Percentiles rank a stretch among this genome's conserved stretches.
These are phyloP conservation scores for Sula dactylatra DNA, from an alignment of 2,113 vertebrate genomes.

Conservation along the genomic window DNA sequence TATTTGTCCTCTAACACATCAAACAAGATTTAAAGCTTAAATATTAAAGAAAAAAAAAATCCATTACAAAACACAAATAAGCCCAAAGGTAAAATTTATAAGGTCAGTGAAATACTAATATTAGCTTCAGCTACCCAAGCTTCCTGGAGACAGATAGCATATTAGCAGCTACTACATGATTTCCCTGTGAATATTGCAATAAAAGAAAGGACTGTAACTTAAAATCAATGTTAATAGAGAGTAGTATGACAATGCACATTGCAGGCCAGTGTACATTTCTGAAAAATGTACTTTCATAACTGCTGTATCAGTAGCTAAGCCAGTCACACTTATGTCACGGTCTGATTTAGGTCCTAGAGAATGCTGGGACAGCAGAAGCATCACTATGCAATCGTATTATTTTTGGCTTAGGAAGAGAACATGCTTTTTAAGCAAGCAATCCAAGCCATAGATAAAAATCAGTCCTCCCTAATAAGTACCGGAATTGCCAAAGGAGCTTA, in stretches of 20 bases:
- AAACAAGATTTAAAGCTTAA: conserved; percentile 39
- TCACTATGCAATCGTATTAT: not conserved
- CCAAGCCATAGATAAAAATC: conserved; percentile 31
- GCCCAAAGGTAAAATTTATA: conserved; percentile 13
- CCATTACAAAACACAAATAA: conserved; percentile 17
- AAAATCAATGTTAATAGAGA: conserved; percentile 33
- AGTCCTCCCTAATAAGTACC: not conserved
- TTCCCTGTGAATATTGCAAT: not conserved
- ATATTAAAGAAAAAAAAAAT: not conserved
- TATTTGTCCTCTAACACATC: conserved; percentile 29
- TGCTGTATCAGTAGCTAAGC: not conserved
- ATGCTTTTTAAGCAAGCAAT: not conserved
- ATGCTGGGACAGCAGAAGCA: not conserved
- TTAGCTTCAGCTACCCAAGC: not conserved
- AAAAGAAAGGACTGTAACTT: conserved; percentile 9
- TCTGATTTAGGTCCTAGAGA: not conserved
- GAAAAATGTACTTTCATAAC: conserved; percentile 34
- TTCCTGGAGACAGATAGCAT: not conserved
- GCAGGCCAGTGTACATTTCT: not conserved
- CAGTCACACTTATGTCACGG: not conserved
- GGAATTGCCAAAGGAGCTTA: conserved; percentile 16
- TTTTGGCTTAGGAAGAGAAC: not conserved
- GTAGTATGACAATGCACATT: not conserved
- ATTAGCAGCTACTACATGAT: not conserved
- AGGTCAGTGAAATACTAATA: not conserved